Base-by-base conservation (phyloP, 2,797 vertebrate species). In the Apogon talboti region DNA sequence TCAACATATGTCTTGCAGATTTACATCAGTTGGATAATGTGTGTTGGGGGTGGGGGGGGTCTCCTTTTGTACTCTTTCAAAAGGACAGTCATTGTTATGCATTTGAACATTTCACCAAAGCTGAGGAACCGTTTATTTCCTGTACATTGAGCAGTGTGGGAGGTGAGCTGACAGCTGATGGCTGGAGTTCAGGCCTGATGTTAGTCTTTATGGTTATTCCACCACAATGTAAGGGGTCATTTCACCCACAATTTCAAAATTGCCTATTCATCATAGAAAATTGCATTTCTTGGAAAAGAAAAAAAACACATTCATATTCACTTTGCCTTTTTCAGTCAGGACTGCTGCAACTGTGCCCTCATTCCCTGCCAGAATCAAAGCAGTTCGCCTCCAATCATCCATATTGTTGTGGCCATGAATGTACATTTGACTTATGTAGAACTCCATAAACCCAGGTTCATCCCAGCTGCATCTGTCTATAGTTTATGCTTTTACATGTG, bases 1-100 rank as follows among this genome's bases (percentile, higher is more conserved):
- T 49, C 24, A 64, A 75, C 84, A 83, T 64, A 72, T 86, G 88
- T 69, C 64, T 9, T 9, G 52, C 84, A 87, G 80, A 76, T 78
- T 68, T 57, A 48, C 60, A 76, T 67, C 49, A 35, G 41, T 64
- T 18, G 56, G 37, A 40, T 57, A 60, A 6, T 67, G 42, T 55
- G 42, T 73, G 41, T 66, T 56, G 10, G 54, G 11, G 42, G 7
- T 13, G 18, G 16, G 54, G 10, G 7, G 2, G 54, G 54, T 7
- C 10, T 53, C 7, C 44, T 45, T 66, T 66, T 74, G 65, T 61
- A 18, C 40, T 75, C 45, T n/a, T 81, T 76, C 40, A 60, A 78
- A 68, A 53, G 16, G 57, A 76, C 43, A 63, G 48, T 61, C 56
- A 48, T 60, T 68, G 12, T 49, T 42, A 49, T 73, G 55, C 50